Evolutionary conservation across 2,888 invertebrate species (phyloP), one percentile per base, ranked within the genome.

Genomic region (Athrips mouffetella): DNA sequence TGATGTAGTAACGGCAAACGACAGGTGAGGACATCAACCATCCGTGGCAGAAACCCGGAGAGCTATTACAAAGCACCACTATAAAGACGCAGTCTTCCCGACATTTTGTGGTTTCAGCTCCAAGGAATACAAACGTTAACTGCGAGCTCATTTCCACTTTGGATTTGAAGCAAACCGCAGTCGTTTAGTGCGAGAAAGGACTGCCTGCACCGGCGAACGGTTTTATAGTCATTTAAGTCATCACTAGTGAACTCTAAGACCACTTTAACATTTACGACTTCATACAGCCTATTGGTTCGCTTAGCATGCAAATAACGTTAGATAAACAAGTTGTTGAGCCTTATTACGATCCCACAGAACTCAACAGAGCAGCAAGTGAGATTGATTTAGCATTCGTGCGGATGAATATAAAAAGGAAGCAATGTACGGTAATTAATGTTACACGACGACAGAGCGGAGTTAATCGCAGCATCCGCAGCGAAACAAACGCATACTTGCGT

Each of bases 111-210:
- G 86, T 84, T 69, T 59, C 59, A 63, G 63, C 65, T 68, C 62
- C 63, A 64, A 69, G 71, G 67, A 65, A 67, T 65, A 70, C 67
- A 66, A 67, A 73, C 66, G 68, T 63, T 78, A 76, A 79, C 70
- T 70, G 74, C 68, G 46, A 63, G 67, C 76, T 76, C 80, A 80
- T 81, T 82, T 80, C 78, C 80, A 81, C 74, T 69, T 74, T 56
- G 63, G 70, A 77, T 80, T 80, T 74, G 67, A 73, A 69, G 64
- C 55, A 62, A 76, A 82, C 80, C 80, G 65, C 85, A 81, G 63
- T 59, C 72, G 69, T 71, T 76, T 75, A 60, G 64, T 62, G 58
- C 63, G 55, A 60, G 53, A n/a, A 59, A 51, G 55, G 50, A 62
- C 61, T 62, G 51, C 67, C 55, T 60, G 57, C 56, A 64, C 57